phyloP scores from a whole-genome alignment of 2,888 invertebrate species.

The Dasypolia templi region DNA sequence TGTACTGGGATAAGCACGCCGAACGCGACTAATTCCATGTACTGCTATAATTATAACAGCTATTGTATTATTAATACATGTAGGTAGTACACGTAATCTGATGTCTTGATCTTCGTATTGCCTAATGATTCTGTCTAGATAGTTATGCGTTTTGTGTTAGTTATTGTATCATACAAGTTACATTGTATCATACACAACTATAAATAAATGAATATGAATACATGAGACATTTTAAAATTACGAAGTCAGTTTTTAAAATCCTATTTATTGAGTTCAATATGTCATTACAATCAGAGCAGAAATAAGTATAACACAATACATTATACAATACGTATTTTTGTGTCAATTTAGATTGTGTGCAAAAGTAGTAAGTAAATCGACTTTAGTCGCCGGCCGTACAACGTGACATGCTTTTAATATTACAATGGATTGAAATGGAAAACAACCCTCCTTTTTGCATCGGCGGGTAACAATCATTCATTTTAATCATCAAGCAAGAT shows the following conservation, averaged over 20 bases:
- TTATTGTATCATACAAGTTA: no score
- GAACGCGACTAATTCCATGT: constrained; percentile 49
- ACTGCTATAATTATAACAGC: constrained; percentile 37
- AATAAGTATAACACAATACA: neutral
- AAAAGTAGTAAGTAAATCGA: neutral
- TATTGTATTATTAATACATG: constrained; percentile 15
- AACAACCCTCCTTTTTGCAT: no score
- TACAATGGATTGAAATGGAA: neutral
- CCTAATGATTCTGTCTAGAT: neutral
- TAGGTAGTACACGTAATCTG: constrained; percentile 3
- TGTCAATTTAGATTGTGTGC: neutral
- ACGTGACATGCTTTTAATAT: neutral
- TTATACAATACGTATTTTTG: no score
- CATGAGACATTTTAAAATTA: neutral
- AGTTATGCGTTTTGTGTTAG: no score
- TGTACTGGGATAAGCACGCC: constrained; percentile 35
- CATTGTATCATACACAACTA: no score
- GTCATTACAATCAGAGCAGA: neutral
- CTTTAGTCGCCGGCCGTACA: no score
- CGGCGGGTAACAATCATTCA: no score
- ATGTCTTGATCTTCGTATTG: constrained; percentile 4
- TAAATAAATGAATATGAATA: no score
- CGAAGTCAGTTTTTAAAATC: neutral
- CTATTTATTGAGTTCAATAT: neutral
- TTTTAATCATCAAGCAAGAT: no score